A percentile compares a stretch with the other conserved stretches of the same genome.
Conservation (phyloP, 2,888 invertebrate genomes). For the Platerodrilus igneus region DNA sequence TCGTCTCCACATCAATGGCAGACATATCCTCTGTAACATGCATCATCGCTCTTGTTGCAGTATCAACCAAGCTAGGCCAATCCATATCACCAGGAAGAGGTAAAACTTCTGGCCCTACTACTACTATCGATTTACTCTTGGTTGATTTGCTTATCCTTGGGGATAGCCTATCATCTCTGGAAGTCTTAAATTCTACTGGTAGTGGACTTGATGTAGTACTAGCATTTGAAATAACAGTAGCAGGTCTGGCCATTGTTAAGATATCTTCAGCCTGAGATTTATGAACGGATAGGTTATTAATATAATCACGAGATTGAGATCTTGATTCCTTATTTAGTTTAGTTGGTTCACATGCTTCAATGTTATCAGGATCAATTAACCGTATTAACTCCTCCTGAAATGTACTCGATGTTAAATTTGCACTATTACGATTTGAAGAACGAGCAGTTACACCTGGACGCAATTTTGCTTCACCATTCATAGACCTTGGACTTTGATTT, state of each 20-base stretch:
- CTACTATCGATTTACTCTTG: constrained; percentile 33
- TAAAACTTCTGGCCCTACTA: constrained; percentile 46
- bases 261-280: constrained; percentile 55
- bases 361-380: constrained; percentile 75
- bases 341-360: constrained; percentile 36
- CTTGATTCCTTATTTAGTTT: constrained; percentile 33
- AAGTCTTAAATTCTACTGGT: constrained; percentile 54
- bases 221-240: constrained; percentile 62
- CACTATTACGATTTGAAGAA: constrained; percentile 56
- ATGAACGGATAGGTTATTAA: constrained; percentile 42
- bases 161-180: constrained; percentile 54
- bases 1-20: constrained; percentile 31
- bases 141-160: constrained; percentile 38
- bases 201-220: constrained; percentile 55
- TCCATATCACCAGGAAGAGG: constrained; percentile 69
- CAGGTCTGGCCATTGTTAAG: constrained; percentile 61
- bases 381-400: constrained; percentile 79
- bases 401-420: constrained; percentile 57
- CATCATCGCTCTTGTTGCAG: constrained; percentile 61
- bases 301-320: constrained; percentile 41
- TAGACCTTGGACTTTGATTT: constrained; percentile 59
- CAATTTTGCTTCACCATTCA: constrained; percentile 56
- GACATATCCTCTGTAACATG: constrained; percentile 30
- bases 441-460: constrained; percentile 50
- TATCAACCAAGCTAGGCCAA: constrained; percentile 76